phyloP scores from a whole-genome alignment of 2,888 invertebrate species.

The Protonemura montana region DNA sequence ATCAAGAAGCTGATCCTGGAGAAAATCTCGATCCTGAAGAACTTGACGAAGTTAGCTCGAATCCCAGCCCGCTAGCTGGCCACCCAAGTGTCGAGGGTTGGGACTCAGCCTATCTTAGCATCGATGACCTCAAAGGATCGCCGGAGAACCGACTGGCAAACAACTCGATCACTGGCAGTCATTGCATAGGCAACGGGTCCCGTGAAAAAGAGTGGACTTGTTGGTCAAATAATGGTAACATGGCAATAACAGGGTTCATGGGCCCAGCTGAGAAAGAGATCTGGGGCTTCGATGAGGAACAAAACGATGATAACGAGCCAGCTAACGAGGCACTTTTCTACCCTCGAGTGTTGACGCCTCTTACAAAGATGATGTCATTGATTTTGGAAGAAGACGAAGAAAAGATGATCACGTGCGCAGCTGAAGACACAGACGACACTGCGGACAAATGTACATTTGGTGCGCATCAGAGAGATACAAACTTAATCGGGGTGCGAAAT shows the following conservation, averaged over 20 bases:
- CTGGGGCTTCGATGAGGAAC: slow-evolving; percentile 59
- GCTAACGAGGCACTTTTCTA: neutral
- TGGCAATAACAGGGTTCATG: slow-evolving; percentile 55
- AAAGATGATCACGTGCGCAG: neutral
- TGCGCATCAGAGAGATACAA: neutral
- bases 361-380: slow-evolving; percentile 25
- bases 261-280: slow-evolving; percentile 63
- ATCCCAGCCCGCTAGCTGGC: slow-evolving; percentile 13
- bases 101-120: slow-evolving; percentile 66
- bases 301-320: slow-evolving; percentile 53
- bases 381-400: slow-evolving; percentile 42
- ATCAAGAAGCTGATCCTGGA: neutral
- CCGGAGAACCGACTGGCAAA: slow-evolving; percentile 55
- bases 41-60: neutral
- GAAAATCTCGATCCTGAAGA: neutral
- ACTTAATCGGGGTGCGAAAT: neutral
- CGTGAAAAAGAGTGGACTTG: neutral
- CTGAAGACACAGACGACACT: neutral
- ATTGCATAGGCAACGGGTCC: neutral
- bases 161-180: neutral
- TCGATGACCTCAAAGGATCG: slow-evolving; percentile 58
- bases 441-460: neutral
- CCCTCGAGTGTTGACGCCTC: slow-evolving; percentile 37
- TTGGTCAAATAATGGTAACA: neutral
- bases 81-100: slow-evolving; percentile 54